Evolutionary conservation across 2,113 vertebrate genomes (phyloP), one percentile per base, ranked within the genome.

Genomic region (Anser brachyrhynchus): DNA sequence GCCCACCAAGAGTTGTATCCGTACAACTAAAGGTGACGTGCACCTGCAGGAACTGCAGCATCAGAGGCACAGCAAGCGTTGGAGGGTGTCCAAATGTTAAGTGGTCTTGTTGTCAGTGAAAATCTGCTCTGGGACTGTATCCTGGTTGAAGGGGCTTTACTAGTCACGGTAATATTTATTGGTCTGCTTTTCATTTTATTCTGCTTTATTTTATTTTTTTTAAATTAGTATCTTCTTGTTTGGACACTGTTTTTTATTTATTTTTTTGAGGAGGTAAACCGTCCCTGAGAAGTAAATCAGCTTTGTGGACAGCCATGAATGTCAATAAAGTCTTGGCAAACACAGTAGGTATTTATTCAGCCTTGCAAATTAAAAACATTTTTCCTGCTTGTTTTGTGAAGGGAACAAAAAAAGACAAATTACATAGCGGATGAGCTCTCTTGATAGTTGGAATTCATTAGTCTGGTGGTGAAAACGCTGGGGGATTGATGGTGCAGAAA

Each of bases 351-450:
- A 91, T 92, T 96, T 92, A 95, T 96, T 97, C 93, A 95, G 90
- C 92, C 81, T 96, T 94, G 95, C 91, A 96, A 96, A 96, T 96
- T 89, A 96, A 96, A 96, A 97, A 95, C 96, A 94, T 93, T 96
- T 96, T 92, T 93, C 89, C 62, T 91, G 77, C 90, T 91, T 93
- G 89, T 96, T 95, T 93, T 91, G 90, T 73, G 89, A 94, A 84
- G 81, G 71, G 95, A 95, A 93, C 93, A 96, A 95, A 97, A 96
- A 96, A 91, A 89, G 86, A 93, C 89, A 89, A 95, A 94, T 96
- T 90, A 82, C 74, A 82, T 44, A 92, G 93, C 29, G 65, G 89
- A 92, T 96, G 96, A 96, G 84, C 90, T 94, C 93, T 96, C 89
- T 95, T 89, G 91, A 73, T 96, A 93, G 93, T 94, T 95, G 84